Evolutionary conservation across 2,113 vertebrate genomes (phyloP), one percentile per base, ranked within the genome.

Genomic region (Noturus placidus): DNA sequence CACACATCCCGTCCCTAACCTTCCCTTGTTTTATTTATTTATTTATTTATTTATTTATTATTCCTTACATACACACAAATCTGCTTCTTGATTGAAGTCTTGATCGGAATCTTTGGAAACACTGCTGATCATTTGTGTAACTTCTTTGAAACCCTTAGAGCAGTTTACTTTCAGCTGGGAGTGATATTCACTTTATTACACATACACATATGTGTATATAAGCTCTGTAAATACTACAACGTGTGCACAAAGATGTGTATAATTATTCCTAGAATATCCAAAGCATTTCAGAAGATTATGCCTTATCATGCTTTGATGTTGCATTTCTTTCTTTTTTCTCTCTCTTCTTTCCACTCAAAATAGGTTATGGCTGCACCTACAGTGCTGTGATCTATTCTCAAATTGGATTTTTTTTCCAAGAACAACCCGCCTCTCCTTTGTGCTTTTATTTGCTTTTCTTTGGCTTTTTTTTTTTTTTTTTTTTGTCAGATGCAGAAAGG

Each of bases 191-290:
- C 19, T 79, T 54, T 54, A 52, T 79, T 30, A 54, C 8, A 79
- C 76, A 54, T 9, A 27, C 42, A 42, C 35, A 42, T n/a, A 1
- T 78, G n/a, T 54, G 54, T 79, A 25, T 57, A 80, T 80, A 80
- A 86, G 65, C 61, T 81, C 85, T 57, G 80, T 78, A 90, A 90
- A 88, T 84, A 86, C 87, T 67, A 85, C 59, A 2, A 82, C 59
- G 57, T 57, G 65, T 59, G 84, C 85, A 87, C 76, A 87, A 59
- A 81, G 79, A 35, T 59, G 52, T 33, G 52, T 81, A 87, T 54
- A 90, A 87, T 90, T 90, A 90, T 59, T 65, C 87, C 87, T 52
- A 87, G 88, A 87, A 82, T 86, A 87, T 78, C 87, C 63, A 67
- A 88, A 85, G 65, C 84, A 83, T 61, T 82, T 86, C 87, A 86